Evolutionary conservation across 2,113 vertebrate genomes (phyloP).

Genomic region (Bothrops jararaca): DNA sequence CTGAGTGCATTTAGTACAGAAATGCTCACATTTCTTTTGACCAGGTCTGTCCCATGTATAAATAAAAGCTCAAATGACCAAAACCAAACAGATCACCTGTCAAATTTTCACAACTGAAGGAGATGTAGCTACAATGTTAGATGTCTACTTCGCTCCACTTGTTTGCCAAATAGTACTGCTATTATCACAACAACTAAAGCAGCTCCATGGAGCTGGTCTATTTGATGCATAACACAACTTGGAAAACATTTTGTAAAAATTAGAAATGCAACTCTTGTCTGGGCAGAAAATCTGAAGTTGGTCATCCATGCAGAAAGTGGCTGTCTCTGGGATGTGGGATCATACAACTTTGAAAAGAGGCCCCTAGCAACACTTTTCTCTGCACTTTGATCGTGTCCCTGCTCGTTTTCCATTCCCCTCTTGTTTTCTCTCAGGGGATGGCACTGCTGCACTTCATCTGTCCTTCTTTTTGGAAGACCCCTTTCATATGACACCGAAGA

Average conservation of each 20-base stretch:
- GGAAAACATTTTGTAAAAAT: not conserved
- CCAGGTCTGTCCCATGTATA: not conserved
- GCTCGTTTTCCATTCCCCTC: constrained; percentile 35
- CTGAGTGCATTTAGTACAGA: not conserved
- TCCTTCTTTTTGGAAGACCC: not conserved
- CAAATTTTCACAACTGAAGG: not conserved
- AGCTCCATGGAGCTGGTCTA: not conserved
- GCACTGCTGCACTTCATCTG: constrained; percentile 60
- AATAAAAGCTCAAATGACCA: not conserved
- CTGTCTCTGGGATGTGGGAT: not conserved
- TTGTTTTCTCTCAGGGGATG: constrained; percentile 59
- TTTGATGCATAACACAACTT: not conserved
- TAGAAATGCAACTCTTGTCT: constrained; percentile 9
- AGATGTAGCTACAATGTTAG: not conserved
- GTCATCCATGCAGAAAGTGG: not conserved
- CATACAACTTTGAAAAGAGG: constrained; percentile 23
- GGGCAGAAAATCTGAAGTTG: not conserved
- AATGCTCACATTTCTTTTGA: not conserved
- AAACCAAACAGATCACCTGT: not conserved
- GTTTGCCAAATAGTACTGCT: not conserved
- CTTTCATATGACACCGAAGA: constrained; percentile 38
- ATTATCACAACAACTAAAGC: constrained; percentile 1
- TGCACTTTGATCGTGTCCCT: constrained; percentile 6
- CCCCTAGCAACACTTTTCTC: not conserved
- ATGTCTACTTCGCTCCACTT: not conserved